These are phyloP conservation scores for Platycnemis pennipes DNA, from an alignment of 2,888 invertebrate genomes.

Conservation along the genomic window DNA sequence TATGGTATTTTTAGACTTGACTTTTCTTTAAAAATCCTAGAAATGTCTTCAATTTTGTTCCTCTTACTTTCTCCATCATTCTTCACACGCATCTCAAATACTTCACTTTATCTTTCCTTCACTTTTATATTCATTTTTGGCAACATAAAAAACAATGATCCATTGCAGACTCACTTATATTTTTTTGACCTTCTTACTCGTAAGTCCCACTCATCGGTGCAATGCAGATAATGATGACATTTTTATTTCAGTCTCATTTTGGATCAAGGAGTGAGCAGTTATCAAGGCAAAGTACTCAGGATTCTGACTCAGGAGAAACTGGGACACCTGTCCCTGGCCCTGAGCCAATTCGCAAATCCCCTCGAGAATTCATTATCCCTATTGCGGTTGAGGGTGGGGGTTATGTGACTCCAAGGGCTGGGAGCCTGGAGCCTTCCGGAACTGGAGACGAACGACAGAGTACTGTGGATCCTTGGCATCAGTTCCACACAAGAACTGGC, in stretches of 20 bases:
- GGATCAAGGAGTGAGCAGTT: conserved; percentile 74
- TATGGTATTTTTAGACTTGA: too few species aligned
- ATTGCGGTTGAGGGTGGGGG: conserved; percentile 95
- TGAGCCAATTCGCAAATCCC: conserved; percentile 92
- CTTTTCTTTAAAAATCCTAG: too few species aligned
- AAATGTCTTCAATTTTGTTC: too few species aligned
- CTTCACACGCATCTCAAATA: too few species aligned
- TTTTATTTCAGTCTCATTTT: not conserved
- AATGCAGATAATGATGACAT: not conserved
- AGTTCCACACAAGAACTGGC: conserved; percentile 73
- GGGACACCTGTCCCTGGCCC: conserved; percentile 78
- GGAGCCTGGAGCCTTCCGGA: conserved; percentile 86
- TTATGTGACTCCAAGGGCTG: conserved; percentile 88
- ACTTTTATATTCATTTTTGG: too few species aligned
- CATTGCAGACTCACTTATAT: too few species aligned
- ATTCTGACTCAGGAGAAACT: conserved; percentile 84
- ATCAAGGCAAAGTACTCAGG: conserved; percentile 85
- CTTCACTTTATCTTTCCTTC: too few species aligned
- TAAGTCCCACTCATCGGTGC: too few species aligned
- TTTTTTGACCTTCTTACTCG: too few species aligned
- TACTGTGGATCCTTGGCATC: conserved; percentile 81
- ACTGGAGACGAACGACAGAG: conserved; percentile 82
- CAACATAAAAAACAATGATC: too few species aligned
- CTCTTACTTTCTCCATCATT: too few species aligned
- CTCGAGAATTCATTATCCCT: conserved; percentile 95